Base-by-base conservation (phyloP, 2,888 invertebrate species). In the Eupithecia subumbrata region DNA sequence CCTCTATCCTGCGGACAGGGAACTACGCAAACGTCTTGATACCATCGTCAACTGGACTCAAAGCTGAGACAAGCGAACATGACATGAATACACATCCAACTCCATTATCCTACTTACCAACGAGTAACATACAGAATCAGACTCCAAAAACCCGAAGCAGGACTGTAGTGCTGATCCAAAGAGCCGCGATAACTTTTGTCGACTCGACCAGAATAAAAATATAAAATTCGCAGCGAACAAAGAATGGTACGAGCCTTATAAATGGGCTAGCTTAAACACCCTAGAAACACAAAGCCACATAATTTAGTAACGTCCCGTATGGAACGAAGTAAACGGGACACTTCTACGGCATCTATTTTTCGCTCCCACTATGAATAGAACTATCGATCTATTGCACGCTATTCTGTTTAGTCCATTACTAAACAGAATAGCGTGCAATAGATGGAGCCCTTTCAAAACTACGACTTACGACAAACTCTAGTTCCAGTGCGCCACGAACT, bases 261-360 rank as follows among this genome's bases (percentile, higher is more conserved):
- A 81, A 81, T 78, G 80, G 76, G 76, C 48, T 71, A 71, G 81
- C 81, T 79, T 80, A 79, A 75, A 79, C 79, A 76, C 76, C 78
- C 76, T 76, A 72, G 72, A 69, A 76, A 69, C 77, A 78, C 76
- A 81, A 81, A 79, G 78, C 79, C 78, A 77, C 76, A 81, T 81
- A 76, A 81, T 81, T 81, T 79, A 80, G 79, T 77, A 56, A 71
- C 72, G 68, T 63, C 68, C 68, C 74, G 34, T 66, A 66, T 66
- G n/a, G 66, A n/a, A 18, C 18, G 5, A 66, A 66, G 66, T 66
- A 66, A n/a, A 56, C 56, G 56, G 56, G n/a, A 52, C 48, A 48
- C 18, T 7, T 48, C 48, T 18, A 48, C 48, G 5, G 18, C 16
- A 5, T 7, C 48, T 8, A 45, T 52, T 52, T 52, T 52, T 52